Base-by-base conservation (phyloP, 2,888 invertebrate species). In the Chaitophorus viminalis region DNA sequence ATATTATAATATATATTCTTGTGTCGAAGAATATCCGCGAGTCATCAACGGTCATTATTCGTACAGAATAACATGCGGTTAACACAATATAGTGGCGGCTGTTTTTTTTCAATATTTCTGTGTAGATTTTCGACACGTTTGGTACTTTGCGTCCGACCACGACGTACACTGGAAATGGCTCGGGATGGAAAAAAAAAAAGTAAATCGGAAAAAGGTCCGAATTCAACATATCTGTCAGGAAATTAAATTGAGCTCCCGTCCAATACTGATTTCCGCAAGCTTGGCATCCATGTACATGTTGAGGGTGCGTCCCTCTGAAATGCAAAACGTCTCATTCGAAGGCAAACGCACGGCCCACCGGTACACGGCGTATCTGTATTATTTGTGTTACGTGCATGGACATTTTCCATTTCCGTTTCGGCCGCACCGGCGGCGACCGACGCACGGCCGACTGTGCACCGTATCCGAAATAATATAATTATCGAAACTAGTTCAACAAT, bases 381-480 rank as follows among this genome's bases (percentile, higher is more conserved):
- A 14, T 11, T 1, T 29, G 29, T 29, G 68, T 60, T 60, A 60
- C 25, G 14, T 25, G 25, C 60, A n/a, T 8, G 74, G 84, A 84
- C 84, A 21, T 68, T 84, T 46, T 84, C 76, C 75, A 84, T 84
- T 84, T 84, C 84, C 84, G 75, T 76, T 65, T 68, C 68, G 75
- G 33, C 36, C 46, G 11, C 60, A n/a, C 8, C 31, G 70, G 25
- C 65, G n/a, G 8, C 29, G 36, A n/a, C 8, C 31, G 70, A 6
- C 65, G n/a, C 5, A 21, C 25, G 77, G 31, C 14, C 17, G 60
- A 60, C 60, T 25, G 54, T 4, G 31, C 77, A 11, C 6, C 54
- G 54, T 25, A 33, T 60, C 60, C 9, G 25, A 18, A 33, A 25
- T n/a, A 65, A 36, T 60, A 65, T 60, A 79, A 79, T 79, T 79